Evolutionary conservation across 2,113 vertebrate species (phyloP), one percentile per base, ranked within the genome.

Genomic region (Sapayoa aenigma): DNA sequence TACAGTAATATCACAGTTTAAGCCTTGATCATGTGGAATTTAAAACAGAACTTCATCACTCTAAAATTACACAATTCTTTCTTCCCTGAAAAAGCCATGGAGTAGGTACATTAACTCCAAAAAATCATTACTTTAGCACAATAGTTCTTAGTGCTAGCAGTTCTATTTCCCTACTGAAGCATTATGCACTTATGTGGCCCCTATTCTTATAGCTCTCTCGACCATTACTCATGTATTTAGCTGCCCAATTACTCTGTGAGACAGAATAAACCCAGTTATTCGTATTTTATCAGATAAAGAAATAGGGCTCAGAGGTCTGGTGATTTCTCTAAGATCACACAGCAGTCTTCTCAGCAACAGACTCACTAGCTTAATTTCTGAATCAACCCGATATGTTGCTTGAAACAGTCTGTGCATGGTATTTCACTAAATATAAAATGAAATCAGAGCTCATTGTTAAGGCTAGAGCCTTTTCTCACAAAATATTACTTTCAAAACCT

Each of bases 1-100:
- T 90, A 77, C 33, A 74, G 59, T 84, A 93, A 96, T 93, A 94
- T 95, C 68, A 93, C 59, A 80, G 78, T 77, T 94, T 88, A 95
- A 94, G 27, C 55, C 65, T 77, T 68, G 39, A 39, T 33, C 90
- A 81, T 20, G 39, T 7, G 28, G 72, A 93, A 88, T 91, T 94
- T 91, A 91, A 90, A 95, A 55, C 59, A 86, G 58, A 93, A 80
- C 68, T 88, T 92, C 0, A 1, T 55, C 52, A 47, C 44, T 81
- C 13, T 81, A 84, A 59, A 31, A 30, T 68, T 76, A 33, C 39
- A 73, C 39, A 66, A 68, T 74, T 87, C 49, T 94, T 86, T 74
- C 65, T 71, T 25, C n/a, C 37, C 46, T 59, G 50, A 92, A 91
- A 86, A 87, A 78, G 31, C 47, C 44, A 75, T 52, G 79, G 69